These are phyloP conservation scores for Melanargia galathea DNA, from an alignment of 2,888 invertebrate species.

Conservation along the genomic window DNA sequence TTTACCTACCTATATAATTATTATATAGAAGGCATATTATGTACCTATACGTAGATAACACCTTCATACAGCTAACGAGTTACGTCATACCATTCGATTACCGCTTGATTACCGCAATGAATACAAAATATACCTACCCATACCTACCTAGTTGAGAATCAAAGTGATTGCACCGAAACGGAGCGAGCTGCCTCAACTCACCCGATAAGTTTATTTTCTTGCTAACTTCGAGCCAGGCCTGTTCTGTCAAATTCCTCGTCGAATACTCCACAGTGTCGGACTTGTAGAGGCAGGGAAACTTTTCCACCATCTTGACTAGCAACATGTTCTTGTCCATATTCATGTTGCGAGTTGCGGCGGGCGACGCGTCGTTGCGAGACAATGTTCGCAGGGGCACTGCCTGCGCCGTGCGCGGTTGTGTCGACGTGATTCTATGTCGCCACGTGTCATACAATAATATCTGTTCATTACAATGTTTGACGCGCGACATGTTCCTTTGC, in stretches of 20 bases:
- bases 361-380: constrained; percentile 8
- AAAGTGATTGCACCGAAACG: not conserved
- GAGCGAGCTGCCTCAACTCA: not conserved
- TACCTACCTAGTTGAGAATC: too few relatives aligned
- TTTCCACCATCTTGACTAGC: constrained; percentile 8
- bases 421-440: not conserved
- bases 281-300: constrained; percentile 15
- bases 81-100: too few relatives aligned
- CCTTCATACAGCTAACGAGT: too few relatives aligned
- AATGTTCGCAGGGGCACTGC: constrained; percentile 9
- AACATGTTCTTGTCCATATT: constrained; percentile 12
- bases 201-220: constrained; percentile 4
- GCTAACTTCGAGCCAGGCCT: constrained; percentile 7
- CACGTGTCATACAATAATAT: not conserved
- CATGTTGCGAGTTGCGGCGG: constrained; percentile 1
- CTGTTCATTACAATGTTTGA: too few relatives aligned
- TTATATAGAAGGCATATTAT: too few relatives aligned
- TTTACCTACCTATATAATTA: too few relatives aligned
- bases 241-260: not conserved
- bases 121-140: too few relatives aligned
- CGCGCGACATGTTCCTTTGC: too few relatives aligned
- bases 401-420: not conserved
- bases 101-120: too few relatives aligned
- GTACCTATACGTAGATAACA: too few relatives aligned
- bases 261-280: not conserved